Evolutionary conservation across 2,113 vertebrate genomes (phyloP), one percentile per base, ranked within the genome.

Genomic region (Lepisosteus oculatus): DNA sequence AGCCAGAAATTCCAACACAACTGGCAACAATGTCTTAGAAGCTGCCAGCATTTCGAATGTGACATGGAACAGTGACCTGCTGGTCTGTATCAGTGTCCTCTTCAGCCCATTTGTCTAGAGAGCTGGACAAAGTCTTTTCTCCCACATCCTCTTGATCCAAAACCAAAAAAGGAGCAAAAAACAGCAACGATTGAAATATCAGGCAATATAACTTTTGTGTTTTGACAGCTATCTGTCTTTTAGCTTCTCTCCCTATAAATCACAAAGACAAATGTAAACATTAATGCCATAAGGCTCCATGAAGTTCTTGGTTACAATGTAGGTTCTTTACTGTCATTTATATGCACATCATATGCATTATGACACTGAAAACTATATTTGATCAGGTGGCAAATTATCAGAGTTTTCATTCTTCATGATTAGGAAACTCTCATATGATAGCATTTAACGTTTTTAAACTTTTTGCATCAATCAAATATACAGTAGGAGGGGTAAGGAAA

Each of bases 141-240:
- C n/a, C 47, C n/a, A 67, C 66, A 67, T 67, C 47, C 66, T 67
- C 45, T 67, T 8, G 9, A 51, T 6, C 29, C 5, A 51, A 51
- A 51, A 51, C 47, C 47, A 5, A 5, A 5, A 55, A 55, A 47
- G 41, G 44, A 54, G 17, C 11, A 55, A 9, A 5, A 67, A 55
- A 67, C 54, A 67, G 54, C 15, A 67, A 41, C 47, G 11, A 67
- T n/a, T 54, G 3, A 61, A 41, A 41, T 29, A 63, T 3, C 5
- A 63, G 29, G 9, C 61, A 29, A 29, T 41, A 17, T 63, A 63
- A 29, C 61, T 7, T n/a, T 41, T 11, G 11, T 17, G 61, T 29
- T 41, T 29, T 63, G 61, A 41, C 61, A 41, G 61, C 4, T 41
- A 3, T 41, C 6, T 63, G 17, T 41, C 8, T 9, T 17, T 63